Evolutionary conservation across 2,888 invertebrate species (phyloP).

Genomic region (Diaprepes abbreviatus): DNA sequence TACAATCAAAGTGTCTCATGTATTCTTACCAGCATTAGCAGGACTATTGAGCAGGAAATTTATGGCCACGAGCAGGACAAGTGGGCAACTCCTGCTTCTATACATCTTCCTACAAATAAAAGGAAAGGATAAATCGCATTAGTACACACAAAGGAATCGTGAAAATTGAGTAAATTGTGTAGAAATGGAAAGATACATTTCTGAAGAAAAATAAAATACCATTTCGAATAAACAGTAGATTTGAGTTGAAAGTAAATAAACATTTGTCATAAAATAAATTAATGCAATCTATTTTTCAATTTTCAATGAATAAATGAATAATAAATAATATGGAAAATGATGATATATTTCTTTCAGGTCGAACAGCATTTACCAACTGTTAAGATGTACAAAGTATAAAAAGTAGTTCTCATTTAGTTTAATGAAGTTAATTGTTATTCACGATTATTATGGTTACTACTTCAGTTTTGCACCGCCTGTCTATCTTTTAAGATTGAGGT

Average conservation of each 20-base stretch:
- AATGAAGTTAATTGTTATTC: too few species aligned
- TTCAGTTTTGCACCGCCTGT: too few species aligned
- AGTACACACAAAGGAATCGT: constrained; percentile 35
- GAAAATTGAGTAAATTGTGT: constrained; percentile 17
- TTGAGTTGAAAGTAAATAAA: constrained; percentile 1
- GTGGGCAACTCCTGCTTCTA: constrained; percentile 34
- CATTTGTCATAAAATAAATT: neutral
- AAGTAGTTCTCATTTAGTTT: too few species aligned
- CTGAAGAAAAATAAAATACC: neutral
- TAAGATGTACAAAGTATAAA: too few species aligned
- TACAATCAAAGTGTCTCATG: constrained; percentile 8
- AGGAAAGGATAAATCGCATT: constrained; percentile 44
- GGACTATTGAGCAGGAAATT: constrained; percentile 48
- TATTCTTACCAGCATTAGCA: constrained; percentile 45
- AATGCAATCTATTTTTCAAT: too few species aligned
- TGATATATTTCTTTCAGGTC: too few species aligned
- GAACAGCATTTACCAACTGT: too few species aligned
- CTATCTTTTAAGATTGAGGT: too few species aligned
- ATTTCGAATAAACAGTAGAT: neutral
- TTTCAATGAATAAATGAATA: too few species aligned
- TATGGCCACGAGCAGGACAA: constrained; percentile 41
- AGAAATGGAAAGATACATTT: constrained; percentile 13
- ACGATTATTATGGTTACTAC: too few species aligned
- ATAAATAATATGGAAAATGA: too few species aligned
- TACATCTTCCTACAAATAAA: constrained; percentile 45